Evolutionary conservation across 2,113 vertebrate species (phyloP).

Genomic region (Irena cyanogastra): DNA sequence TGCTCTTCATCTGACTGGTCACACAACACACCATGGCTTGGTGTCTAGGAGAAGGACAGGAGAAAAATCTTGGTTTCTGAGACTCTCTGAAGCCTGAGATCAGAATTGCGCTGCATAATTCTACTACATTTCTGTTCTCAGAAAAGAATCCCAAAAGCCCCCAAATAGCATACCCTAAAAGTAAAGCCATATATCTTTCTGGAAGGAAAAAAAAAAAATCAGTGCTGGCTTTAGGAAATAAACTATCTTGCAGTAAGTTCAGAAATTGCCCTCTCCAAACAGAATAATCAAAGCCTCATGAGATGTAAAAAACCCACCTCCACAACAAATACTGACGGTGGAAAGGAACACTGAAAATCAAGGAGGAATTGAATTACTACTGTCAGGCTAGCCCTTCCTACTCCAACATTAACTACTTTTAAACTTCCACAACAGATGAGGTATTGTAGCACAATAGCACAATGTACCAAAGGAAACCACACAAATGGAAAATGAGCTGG

Average conservation of each 20-base stretch:
- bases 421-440: background rate
- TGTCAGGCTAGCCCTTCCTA: background rate
- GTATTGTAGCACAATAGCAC: background rate
- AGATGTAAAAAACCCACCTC: background rate
- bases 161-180: background rate
- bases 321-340: background rate
- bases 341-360: background rate
- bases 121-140: background rate
- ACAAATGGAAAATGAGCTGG: background rate
- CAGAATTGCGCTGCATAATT: background rate
- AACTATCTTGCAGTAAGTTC: background rate
- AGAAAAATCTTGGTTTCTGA: background rate
- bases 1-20: background rate
- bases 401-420: background rate
- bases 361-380: background rate
- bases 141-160: background rate
- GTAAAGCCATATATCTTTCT: background rate
- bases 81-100: background rate
- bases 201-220: background rate
- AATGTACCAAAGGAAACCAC: background rate
- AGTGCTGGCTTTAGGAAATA: background rate
- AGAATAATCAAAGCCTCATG: background rate
- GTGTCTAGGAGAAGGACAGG: background rate
- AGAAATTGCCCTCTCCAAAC: background rate
- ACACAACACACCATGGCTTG: background rate